phyloP scores from a whole-genome alignment of 2,797 vertebrate genomes.

The Setipinna tenuifilis region DNA sequence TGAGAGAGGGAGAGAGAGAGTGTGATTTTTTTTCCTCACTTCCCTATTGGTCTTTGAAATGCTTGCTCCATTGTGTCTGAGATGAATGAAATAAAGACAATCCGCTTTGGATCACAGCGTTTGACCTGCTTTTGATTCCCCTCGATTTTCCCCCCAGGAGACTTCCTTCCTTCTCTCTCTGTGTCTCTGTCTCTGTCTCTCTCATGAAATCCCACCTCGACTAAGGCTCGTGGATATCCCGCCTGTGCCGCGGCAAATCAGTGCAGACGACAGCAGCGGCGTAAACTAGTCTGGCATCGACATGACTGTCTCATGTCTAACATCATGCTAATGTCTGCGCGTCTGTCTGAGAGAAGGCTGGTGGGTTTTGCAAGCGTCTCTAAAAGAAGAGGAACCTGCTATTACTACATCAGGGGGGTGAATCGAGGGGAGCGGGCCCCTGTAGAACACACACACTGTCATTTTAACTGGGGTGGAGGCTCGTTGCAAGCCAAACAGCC shows the following conservation, averaged over 20 bases:
- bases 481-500: background rate
- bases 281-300: background rate
- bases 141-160: constrained; percentile 12
- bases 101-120: constrained; percentile 54
- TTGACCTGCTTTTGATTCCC: constrained; percentile 53
- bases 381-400: background rate
- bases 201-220: background rate
- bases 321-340: background rate
- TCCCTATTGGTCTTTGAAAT: constrained; percentile 31
- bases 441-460: background rate
- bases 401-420: background rate
- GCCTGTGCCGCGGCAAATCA: background rate
- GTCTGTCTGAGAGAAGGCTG: background rate
- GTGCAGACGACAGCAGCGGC: background rate
- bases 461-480: background rate
- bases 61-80: constrained; percentile 36
- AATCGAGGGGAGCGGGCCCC: background rate
- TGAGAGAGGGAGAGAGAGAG: background rate
- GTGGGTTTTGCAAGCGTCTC: no score
- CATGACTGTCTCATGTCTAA: background rate
- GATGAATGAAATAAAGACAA: constrained; percentile 53
- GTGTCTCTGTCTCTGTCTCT: background rate
- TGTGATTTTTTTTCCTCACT: constrained; percentile 30
- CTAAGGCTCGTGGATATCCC: background rate
- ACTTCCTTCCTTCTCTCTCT: background rate